A percentile compares a stretch with the other conserved stretches of the same genome.
phyloP scores from a whole-genome alignment of 1,140 invertebrate species.

The Arctopsyche grandis region DNA sequence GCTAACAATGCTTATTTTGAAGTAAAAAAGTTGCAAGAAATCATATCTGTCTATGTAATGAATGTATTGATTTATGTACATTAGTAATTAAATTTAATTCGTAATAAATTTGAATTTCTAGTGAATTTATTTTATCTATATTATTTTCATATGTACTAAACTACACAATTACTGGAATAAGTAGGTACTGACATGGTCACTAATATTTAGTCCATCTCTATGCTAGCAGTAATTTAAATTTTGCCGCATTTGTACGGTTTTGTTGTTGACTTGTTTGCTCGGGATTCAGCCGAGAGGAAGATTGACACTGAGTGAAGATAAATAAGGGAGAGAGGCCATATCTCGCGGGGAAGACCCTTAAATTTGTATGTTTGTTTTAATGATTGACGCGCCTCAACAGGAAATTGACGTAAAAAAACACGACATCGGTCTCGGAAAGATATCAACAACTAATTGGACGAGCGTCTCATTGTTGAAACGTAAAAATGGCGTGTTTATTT shows the following conservation, averaged over 20 bases:
- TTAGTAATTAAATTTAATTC: too few relatives aligned
- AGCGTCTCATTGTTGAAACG: not conserved
- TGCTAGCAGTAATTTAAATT: not conserved
- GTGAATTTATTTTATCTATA: too few relatives aligned
- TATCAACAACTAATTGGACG: conserved; percentile 19
- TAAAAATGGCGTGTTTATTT: not conserved
- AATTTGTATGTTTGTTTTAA: conserved; percentile 27
- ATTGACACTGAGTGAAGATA: conserved; percentile 42
- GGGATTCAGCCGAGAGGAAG: conserved; percentile 3
- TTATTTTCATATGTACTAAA: too few relatives aligned
- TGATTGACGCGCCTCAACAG: conserved; percentile 33
- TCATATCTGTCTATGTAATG: too few relatives aligned
- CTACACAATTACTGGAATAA: too few relatives aligned
- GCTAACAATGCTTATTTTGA: too few relatives aligned
- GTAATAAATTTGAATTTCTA: too few relatives aligned
- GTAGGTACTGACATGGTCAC: too few relatives aligned
- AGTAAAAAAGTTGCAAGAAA: too few relatives aligned
- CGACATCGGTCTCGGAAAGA: not conserved
- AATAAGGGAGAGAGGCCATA: conserved; percentile 27
- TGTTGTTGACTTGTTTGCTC: conserved; percentile 41
- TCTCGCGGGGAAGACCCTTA: not conserved
- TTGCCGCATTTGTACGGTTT: conserved; percentile 32
- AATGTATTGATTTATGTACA: too few relatives aligned
- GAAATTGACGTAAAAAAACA: conserved; percentile 23
- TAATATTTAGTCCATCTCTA: not conserved